Percentiles rank a stretch among this genome's conserved stretches.
phyloP scores from a whole-genome alignment of 2,888 invertebrate genomes.

The Aporophyla lueneburgensis region DNA sequence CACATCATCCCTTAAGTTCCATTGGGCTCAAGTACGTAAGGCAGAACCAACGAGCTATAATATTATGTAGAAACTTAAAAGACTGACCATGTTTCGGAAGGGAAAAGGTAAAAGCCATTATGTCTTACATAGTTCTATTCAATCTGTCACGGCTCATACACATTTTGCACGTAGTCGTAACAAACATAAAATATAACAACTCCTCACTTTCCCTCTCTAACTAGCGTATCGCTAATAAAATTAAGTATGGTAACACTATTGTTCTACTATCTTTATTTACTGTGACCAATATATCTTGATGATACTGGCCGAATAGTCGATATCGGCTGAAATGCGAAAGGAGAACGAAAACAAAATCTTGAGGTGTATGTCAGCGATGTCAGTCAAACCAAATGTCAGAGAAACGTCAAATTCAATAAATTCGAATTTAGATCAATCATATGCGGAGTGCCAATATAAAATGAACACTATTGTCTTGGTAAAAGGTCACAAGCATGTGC shows the following conservation, averaged over 20 bases:
- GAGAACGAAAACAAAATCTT: neutral
- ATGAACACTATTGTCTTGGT: slow-evolving; percentile 9
- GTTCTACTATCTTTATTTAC: slow-evolving; percentile 46
- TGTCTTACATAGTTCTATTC: neutral
- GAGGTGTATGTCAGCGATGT: neutral
- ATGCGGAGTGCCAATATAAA: neutral
- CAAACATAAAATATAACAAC: slow-evolving; percentile 26
- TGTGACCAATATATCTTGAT: neutral
- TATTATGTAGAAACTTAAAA: slow-evolving; percentile 7
- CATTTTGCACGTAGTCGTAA: slow-evolving; percentile 19
- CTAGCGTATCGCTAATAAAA: slow-evolving; percentile 1
- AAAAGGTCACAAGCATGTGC: slow-evolving; percentile 70
- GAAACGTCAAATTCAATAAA: neutral
- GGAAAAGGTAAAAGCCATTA: neutral
- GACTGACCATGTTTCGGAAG: slow-evolving; percentile 14
- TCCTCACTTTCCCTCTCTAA: slow-evolving; percentile 32
- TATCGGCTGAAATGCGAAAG: too few relatives aligned
- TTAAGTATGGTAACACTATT: slow-evolving; percentile 20
- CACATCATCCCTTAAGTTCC: too few relatives aligned
- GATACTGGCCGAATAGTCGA: too few relatives aligned
- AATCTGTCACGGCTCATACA: slow-evolving; percentile 23
- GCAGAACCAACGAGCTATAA: neutral
- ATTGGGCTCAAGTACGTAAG: neutral
- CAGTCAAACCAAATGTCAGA: neutral
- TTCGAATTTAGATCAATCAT: slow-evolving; percentile 10